Base-by-base conservation (phyloP, 2,797 vertebrate genomes). In the Cichlasoma orientale region DNA sequence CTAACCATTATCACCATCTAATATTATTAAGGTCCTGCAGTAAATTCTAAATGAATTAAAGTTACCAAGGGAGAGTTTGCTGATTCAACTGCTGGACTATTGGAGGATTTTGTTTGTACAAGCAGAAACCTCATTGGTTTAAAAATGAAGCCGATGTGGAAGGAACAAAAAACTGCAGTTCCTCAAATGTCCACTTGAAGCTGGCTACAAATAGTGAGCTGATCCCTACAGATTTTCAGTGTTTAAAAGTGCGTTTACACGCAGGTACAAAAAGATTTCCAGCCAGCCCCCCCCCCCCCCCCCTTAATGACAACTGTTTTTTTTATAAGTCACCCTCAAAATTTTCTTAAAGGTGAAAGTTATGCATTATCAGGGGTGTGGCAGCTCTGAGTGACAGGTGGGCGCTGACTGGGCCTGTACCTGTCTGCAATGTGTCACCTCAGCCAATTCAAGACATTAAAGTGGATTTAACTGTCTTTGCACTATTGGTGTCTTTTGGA, bases 31-130 rank as follows among this genome's bases (percentile, higher is more conserved):
- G 16, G 36, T 38, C 36, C 36, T 63, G 59, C 14, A 44, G 59
- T 63, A 63, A 63, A 63, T 63, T 38, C 23, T 41, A 63, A 2
- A 4, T 4, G 41, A 63, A 21, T 41, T 25, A 41, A 63, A 3
- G 21, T 41, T 44, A 63, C 21, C 59, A 25, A 10, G 59, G 59
- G 13, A 21, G 13, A 0, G 36, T 44, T 63, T 63, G 36, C 41
- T 44, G 38, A 44, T 25, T 44, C 18, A 44, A 63, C 59, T 63
- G 38, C 44, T 63, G 38, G 38, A 25, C 8, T 27, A 44, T 44
- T 1, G 0, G 0, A 1, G 41, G 21, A 44, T 14, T 63, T 63
- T 0, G 38, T 44, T 44, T 63, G 23, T 25, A 18, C 21, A 25
- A 44, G 25, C 41, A 14, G 0, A 25, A 44, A 23, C 16, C 23